These are phyloP conservation scores for Pluvianellus socialis DNA, from an alignment of 2,113 vertebrate genomes.

Conservation along the genomic window DNA sequence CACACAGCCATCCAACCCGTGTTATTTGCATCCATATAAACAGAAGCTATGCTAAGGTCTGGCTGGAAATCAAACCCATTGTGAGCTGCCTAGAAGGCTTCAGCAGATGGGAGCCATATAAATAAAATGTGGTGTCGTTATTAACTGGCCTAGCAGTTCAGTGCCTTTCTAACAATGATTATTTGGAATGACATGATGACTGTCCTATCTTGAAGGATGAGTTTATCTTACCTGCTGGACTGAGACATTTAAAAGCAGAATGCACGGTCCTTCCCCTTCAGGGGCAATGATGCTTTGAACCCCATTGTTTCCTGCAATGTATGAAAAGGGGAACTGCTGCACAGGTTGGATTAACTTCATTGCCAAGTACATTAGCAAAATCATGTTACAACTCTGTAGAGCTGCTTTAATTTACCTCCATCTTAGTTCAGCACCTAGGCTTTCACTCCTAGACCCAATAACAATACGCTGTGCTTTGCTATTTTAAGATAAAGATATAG, in stretches of 20 bases:
- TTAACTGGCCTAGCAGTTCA: constrained; percentile 73
- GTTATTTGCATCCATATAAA: constrained; percentile 63
- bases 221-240: constrained; percentile 51
- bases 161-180: constrained; percentile 64
- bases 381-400: not conserved
- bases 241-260: constrained; percentile 55
- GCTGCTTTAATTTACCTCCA: constrained; percentile 17
- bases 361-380: constrained; percentile 45
- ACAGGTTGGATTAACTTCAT: constrained; percentile 31
- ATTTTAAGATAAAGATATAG: not conserved
- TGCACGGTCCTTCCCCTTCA: not conserved
- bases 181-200: constrained; percentile 62
- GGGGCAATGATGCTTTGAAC: constrained; percentile 1
- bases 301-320: not conserved
- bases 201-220: constrained; percentile 61
- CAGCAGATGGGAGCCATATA: constrained; percentile 77
- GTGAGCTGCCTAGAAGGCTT: constrained; percentile 73
- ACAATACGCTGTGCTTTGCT: not conserved
- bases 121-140: constrained; percentile 75
- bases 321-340: not conserved
- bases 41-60: constrained; percentile 52
- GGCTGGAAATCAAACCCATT: constrained; percentile 65
- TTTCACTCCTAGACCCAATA: not conserved
- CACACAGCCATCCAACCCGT: constrained; percentile 26
- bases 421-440: not conserved